phyloP scores from a whole-genome alignment of 2,113 vertebrate species.

The Mastomys coucha region DNA sequence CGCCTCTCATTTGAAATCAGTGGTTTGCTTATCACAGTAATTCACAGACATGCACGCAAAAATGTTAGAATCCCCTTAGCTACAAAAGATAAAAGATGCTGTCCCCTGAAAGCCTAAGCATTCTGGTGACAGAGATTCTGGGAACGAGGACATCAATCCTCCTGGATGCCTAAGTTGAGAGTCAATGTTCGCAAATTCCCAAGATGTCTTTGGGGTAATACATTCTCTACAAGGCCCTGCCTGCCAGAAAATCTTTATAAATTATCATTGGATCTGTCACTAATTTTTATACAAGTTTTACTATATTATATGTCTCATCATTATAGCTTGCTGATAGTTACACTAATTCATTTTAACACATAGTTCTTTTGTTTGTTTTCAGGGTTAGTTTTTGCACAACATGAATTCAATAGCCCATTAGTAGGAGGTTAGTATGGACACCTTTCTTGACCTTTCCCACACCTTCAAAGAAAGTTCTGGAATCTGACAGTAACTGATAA shows the following conservation, averaged over 20 bases:
- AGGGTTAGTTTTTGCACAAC: neutral
- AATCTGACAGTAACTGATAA: neutral
- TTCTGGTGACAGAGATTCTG: slow-evolving; percentile 4
- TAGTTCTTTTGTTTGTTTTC: neutral
- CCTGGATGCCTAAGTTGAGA: neutral
- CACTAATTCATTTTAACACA: slow-evolving; percentile 11
- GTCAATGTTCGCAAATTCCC: neutral
- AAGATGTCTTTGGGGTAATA: neutral
- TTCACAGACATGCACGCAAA: neutral
- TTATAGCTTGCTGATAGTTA: neutral
- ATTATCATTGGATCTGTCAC: neutral
- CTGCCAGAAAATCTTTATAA: neutral
- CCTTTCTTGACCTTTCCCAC: neutral
- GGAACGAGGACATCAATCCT: neutral
- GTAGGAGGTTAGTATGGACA: neutral
- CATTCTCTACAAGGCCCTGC: neutral
- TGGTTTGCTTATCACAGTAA: slow-evolving; percentile 25
- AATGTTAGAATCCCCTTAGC: slow-evolving; percentile 32
- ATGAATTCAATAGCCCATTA: neutral
- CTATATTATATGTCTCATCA: neutral
- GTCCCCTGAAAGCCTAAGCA: neutral
- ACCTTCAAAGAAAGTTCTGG: neutral
- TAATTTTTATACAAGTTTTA: neutral
- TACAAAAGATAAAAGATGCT: slow-evolving; percentile 49
- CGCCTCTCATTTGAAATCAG: neutral